A percentile compares a stretch with the other conserved stretches of the same genome.
These are phyloP conservation scores for Lasioglossum oenotherae DNA, from an alignment of 2,888 invertebrate species.

Conservation along the genomic window DNA sequence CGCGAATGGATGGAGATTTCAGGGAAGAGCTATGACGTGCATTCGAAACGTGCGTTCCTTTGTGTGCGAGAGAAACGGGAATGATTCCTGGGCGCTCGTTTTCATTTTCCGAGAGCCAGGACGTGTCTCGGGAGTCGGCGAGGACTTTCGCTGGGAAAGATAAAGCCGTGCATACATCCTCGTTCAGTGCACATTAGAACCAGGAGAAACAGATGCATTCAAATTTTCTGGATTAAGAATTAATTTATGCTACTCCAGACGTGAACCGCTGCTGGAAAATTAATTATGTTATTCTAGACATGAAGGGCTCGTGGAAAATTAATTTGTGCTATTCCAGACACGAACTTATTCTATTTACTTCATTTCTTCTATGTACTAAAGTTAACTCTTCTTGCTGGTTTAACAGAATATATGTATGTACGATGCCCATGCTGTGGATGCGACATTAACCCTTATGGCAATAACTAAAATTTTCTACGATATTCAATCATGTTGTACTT, in stretches of 20 bases:
- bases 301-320: too few relatives aligned
- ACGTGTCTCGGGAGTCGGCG: neutral
- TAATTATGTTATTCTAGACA: neutral
- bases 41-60: neutral
- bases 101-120: neutral
- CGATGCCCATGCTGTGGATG: too few relatives aligned
- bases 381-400: too few relatives aligned
- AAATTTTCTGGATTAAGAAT: neutral
- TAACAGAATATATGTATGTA: too few relatives aligned
- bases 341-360: neutral
- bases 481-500: too few relatives aligned
- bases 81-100: neutral
- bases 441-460: too few relatives aligned
- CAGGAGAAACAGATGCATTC: neutral
- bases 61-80: neutral
- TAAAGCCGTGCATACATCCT: neutral
- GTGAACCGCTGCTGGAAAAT: neutral
- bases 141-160: neutral
- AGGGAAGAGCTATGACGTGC: neutral
- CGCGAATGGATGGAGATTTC: slow-evolving; percentile 13
- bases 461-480: too few relatives aligned
- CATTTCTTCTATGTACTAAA: too few relatives aligned
- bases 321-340: neutral
- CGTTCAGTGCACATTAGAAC: neutral
- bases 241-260: neutral